These are phyloP conservation scores for Macrotus californicus DNA, from an alignment of 2,113 vertebrate genomes.

Conservation along the genomic window DNA sequence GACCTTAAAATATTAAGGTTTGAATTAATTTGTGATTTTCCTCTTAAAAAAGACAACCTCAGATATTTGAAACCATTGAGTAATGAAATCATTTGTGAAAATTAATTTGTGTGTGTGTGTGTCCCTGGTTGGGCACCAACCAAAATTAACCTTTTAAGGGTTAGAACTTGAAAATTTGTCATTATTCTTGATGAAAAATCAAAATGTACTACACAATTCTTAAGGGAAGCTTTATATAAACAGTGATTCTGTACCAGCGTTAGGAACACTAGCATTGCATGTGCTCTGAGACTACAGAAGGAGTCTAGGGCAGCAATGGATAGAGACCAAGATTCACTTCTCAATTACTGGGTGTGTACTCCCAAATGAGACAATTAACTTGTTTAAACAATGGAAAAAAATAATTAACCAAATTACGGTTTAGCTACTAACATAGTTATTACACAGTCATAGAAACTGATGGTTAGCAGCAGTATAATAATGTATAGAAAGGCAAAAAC, in stretches of 20 bases:
- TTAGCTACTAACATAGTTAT: not conserved
- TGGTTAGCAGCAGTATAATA: not conserved
- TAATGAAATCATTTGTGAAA: constrained; percentile 9
- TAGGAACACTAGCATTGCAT: rapidly evolving
- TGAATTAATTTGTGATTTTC: not conserved
- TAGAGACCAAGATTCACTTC: not conserved
- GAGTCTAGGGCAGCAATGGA: no score
- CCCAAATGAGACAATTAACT: not conserved
- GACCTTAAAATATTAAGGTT: not conserved
- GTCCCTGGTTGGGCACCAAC: not conserved
- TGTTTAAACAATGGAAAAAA: constrained; percentile 2
- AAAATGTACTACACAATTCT: not conserved
- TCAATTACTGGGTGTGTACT: not conserved
- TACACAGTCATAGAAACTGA: not conserved
- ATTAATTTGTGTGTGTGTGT: not conserved
- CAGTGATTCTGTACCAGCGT: not conserved
- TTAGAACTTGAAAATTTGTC: not conserved
- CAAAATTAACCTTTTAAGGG: not conserved
- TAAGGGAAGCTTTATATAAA: not conserved
- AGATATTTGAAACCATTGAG: not conserved
- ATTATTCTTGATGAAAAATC: not conserved
- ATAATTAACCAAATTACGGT: not conserved
- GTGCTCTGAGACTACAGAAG: not conserved
- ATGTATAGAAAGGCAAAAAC: not conserved
- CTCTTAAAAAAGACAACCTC: not conserved